phyloP scores from a whole-genome alignment of 2,797 vertebrate species.

The Brotula barbata region DNA sequence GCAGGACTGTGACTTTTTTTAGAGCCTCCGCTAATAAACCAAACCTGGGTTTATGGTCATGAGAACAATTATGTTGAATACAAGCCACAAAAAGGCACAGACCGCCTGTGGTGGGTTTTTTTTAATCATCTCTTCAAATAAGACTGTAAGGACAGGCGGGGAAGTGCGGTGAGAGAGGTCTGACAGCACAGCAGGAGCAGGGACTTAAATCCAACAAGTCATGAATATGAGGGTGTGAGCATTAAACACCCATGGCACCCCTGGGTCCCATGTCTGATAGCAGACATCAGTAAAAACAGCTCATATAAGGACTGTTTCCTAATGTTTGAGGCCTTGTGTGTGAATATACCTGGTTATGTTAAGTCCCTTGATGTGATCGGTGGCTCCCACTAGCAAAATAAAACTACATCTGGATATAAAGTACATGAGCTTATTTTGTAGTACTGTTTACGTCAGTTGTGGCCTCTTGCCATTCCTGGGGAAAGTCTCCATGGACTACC shows the following conservation, averaged over 20 bases:
- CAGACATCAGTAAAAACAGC: not conserved
- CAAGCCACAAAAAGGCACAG: not conserved
- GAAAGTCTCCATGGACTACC: conserved; percentile 26
- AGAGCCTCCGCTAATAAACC: conserved; percentile 15
- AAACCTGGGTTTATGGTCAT: conserved; percentile 42
- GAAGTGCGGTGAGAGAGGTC: not conserved
- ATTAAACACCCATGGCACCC: not conserved
- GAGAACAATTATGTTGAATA: conserved; percentile 35
- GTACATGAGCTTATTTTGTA: conserved; percentile 13
- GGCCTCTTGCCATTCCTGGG: conserved; percentile 26
- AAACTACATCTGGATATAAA: conserved; percentile 14
- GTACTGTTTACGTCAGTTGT: conserved; percentile 43
- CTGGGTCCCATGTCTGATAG: not conserved
- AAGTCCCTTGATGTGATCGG: conserved; percentile 16
- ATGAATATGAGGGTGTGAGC: not conserved
- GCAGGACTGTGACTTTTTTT: conserved; percentile 23
- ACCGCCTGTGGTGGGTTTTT: conserved; percentile 3
- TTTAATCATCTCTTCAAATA: conserved; percentile 13
- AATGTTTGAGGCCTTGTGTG: not conserved
- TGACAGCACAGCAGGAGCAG: not conserved
- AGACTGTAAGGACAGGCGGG: not conserved
- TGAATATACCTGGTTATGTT: not conserved
- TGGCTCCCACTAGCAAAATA: conserved; percentile 11
- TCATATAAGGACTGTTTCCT: no score
- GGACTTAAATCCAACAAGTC: not conserved